phyloP scores from a whole-genome alignment of 64 coral and sea anemone genomes.

The Montipora capricornis region DNA sequence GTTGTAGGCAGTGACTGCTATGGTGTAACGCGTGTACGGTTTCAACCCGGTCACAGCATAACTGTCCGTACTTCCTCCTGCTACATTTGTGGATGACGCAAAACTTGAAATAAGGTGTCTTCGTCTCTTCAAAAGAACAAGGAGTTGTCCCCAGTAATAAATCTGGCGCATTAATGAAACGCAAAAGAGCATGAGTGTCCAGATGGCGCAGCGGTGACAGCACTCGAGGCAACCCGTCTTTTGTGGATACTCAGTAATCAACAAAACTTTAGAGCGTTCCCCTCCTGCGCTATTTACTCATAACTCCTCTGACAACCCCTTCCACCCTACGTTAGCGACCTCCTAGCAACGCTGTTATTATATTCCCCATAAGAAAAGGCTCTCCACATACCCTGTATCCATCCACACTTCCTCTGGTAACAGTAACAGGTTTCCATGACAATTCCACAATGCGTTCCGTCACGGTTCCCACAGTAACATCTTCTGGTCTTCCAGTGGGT shows the following conservation, averaged over 20 bases:
- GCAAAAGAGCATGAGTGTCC: too few species aligned
- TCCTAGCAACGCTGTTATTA: too few species aligned
- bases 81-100: constrained; percentile 29
- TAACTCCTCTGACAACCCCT: too few species aligned
- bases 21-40: constrained; percentile 55
- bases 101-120: constrained; percentile 61
- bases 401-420: constrained; percentile 78
- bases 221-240: too few species aligned
- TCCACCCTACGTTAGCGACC: too few species aligned
- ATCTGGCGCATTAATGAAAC: constrained; percentile 6
- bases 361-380: too few species aligned
- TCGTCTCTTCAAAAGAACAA: constrained; percentile 3
- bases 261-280: too few species aligned
- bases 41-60: constrained; percentile 45
- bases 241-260: too few species aligned
- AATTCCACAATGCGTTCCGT: constrained; percentile 59
- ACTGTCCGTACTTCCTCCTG: not conserved
- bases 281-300: too few species aligned
- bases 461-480: constrained; percentile 22
- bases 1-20: constrained; percentile 77
- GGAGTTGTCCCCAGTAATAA: constrained; percentile 57
- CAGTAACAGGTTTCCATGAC: constrained; percentile 66
- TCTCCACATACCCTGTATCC: constrained; percentile 75
- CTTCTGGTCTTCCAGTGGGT: constrained; percentile 26
- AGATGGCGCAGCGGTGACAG: too few species aligned